A percentile compares a stretch with the other conserved stretches of the same genome.
phyloP scores from a whole-genome alignment of 1,140 invertebrate species.

The Microplitis demolitor region DNA sequence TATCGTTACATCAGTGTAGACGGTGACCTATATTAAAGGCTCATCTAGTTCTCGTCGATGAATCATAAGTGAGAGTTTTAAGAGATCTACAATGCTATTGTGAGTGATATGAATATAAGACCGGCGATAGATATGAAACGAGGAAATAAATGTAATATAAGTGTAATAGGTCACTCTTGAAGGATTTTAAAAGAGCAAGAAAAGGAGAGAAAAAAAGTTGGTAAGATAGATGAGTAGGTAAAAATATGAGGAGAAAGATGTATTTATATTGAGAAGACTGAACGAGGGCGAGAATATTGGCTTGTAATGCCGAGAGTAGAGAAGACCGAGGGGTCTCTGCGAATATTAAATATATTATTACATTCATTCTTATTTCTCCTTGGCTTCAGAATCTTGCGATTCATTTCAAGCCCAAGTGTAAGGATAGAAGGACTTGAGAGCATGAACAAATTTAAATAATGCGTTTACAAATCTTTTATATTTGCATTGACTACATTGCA shows the following conservation, averaged over 20 bases:
- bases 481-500: no score
- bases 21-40: no score
- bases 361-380: conserved; percentile 61
- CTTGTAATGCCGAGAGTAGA: conserved; percentile 57
- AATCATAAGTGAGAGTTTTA: no score
- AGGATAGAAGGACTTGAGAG: conserved; percentile 22
- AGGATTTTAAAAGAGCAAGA: neutral
- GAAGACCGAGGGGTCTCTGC: conserved; percentile 45
- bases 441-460: conserved; percentile 29
- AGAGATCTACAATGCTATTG: no score
- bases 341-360: conserved; percentile 63
- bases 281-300: conserved; percentile 59
- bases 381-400: conserved; percentile 39
- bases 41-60: no score
- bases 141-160: no score
- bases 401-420: conserved; percentile 33
- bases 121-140: neutral
- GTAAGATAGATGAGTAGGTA: conserved; percentile 12
- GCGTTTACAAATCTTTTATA: neutral
- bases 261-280: conserved; percentile 27
- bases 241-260: conserved; percentile 17
- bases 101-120: no score
- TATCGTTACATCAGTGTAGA: no score
- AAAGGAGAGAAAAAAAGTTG: neutral
- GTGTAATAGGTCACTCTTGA: neutral